Conservation (phyloP, 2,797 vertebrate species). For the Nannoperca australis region DNA sequence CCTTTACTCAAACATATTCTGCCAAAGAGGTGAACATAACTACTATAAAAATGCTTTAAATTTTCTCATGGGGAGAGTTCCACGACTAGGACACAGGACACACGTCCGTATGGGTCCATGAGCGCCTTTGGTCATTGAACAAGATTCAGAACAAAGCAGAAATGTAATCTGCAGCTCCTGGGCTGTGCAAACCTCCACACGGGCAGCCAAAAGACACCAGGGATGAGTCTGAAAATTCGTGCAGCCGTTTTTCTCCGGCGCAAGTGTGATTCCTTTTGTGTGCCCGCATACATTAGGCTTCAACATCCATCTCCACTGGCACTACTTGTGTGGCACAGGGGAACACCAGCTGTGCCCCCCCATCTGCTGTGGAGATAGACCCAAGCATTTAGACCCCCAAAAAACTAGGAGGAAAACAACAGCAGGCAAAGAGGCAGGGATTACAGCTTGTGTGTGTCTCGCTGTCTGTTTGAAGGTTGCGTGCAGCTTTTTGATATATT, state of each 20-base stretch:
- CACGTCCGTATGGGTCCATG: background rate
- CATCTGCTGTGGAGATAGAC: slow-evolving; percentile 67
- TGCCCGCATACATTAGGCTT: slow-evolving; percentile 72
- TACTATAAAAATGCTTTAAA: background rate
- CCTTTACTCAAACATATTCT: background rate
- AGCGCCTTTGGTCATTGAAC: slow-evolving; percentile 21
- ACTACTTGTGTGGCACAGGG: slow-evolving; percentile 58
- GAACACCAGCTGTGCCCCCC: slow-evolving; percentile 79
- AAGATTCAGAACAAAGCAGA: slow-evolving; percentile 23
- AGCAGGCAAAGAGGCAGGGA: slow-evolving; percentile 49
- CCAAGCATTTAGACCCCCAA: slow-evolving; percentile 49
- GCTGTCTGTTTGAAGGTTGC: slow-evolving; percentile 51
- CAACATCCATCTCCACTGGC: slow-evolving; percentile 68
- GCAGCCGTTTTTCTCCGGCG: slow-evolving; percentile 5
- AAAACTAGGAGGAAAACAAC: slow-evolving; percentile 45
- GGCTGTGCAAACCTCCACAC: slow-evolving; percentile 6
- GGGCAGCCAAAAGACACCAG: slow-evolving; percentile 20
- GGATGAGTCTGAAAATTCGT: slow-evolving; percentile 50
- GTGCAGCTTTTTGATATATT: slow-evolving; percentile 34
- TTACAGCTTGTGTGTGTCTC: slow-evolving; percentile 51
- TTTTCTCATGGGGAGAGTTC: background rate
- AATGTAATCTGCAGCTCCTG: slow-evolving; percentile 20
- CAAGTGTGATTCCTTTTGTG: slow-evolving; percentile 58
- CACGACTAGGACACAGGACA: background rate
- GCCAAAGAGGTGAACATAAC: background rate